Conservation (phyloP, 2,888 invertebrate genomes). For the Hofmannophila pseudospretella region DNA sequence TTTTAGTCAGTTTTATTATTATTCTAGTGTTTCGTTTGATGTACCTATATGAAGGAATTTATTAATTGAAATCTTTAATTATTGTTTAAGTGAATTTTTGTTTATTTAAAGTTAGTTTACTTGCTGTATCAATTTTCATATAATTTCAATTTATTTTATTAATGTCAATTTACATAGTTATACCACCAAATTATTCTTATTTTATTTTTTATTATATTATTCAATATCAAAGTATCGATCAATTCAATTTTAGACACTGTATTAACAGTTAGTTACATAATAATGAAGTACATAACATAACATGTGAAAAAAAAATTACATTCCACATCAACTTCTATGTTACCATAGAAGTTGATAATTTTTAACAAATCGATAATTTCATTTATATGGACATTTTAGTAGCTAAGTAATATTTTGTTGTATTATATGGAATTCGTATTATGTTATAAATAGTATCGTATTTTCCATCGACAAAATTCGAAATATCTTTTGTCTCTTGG, state of each 20-base stretch:
- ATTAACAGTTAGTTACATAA: too few relatives aligned
- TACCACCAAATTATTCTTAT: conserved; percentile 12
- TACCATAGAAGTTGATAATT: too few relatives aligned
- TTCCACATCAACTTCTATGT: neutral
- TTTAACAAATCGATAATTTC: neutral
- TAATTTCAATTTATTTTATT: conserved; percentile 1
- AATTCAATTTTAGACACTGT: too few relatives aligned
- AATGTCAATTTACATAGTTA: conserved; percentile 7
- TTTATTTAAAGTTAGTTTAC: conserved; percentile 1
- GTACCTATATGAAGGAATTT: conserved; percentile 4
- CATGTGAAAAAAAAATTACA: too few relatives aligned
- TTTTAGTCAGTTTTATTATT: conserved; percentile 51
- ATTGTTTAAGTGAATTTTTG: neutral
- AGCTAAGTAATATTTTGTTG: conserved; percentile 24
- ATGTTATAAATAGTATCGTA: conserved; percentile 62
- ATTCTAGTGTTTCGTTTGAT: conserved; percentile 19
- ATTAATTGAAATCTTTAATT: neutral
- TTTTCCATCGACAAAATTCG: conserved; percentile 47
- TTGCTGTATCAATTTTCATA: too few relatives aligned
- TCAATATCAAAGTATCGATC: too few relatives aligned
- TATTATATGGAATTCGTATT: conserved; percentile 61
- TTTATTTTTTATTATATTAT: neutral
- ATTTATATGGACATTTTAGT: conserved; percentile 11
- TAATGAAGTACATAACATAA: conserved; percentile 1
- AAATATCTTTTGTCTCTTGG: too few relatives aligned